Base-by-base conservation (phyloP, 2,113 vertebrate genomes). In the Tragelaphus scriptus region DNA sequence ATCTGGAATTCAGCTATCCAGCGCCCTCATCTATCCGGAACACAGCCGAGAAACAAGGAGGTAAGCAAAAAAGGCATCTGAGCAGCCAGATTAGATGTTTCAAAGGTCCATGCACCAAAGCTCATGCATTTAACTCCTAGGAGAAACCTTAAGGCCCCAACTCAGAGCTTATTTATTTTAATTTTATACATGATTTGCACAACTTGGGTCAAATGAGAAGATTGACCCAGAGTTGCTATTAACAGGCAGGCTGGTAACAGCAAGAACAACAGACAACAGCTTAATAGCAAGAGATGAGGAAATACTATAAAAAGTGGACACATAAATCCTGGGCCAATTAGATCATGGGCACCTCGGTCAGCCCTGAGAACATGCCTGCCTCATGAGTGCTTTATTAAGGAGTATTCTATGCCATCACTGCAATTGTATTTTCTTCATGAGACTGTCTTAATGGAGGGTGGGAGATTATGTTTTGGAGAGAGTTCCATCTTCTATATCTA, bases 21-120 rank as follows among this genome's bases (percentile, higher is more conserved):
- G 98, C 98, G 98, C 98, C 98, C 98, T 98, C 98, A 98, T 98
- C 98, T 98, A 98, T 98, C 97, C 97, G 98, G 98, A 97, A 98
- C 98, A 98, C 97, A 98, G 98, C 98, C 97, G 97, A 98, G 98
- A 97, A 97, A 98, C 98, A 98, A 98, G 98, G 97, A 98, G 98
- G 97, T 98, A 98, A 98, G 98, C 98, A 98, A 96, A 98, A 98
- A 97, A 98, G 97, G 98, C 89, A 89, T 98, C 98, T 97, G 95
- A 98, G 98, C 98, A 97, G 98, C 97, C 98, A 96, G 94, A 68
- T 98, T 94, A 97, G 96, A 97, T 61, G 91, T 96, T 96, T 79
- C 47, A 65, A 85, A 96, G 79, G 92, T 96, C 88, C 98, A 98
- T 88, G 96, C 97, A 97, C 68, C 88, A 94, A 80, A 90, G 98